A percentile compares a stretch with the other conserved stretches of the same genome.
phyloP scores from a whole-genome alignment of 2,888 invertebrate genomes.

The Acholoe squamosa region DNA sequence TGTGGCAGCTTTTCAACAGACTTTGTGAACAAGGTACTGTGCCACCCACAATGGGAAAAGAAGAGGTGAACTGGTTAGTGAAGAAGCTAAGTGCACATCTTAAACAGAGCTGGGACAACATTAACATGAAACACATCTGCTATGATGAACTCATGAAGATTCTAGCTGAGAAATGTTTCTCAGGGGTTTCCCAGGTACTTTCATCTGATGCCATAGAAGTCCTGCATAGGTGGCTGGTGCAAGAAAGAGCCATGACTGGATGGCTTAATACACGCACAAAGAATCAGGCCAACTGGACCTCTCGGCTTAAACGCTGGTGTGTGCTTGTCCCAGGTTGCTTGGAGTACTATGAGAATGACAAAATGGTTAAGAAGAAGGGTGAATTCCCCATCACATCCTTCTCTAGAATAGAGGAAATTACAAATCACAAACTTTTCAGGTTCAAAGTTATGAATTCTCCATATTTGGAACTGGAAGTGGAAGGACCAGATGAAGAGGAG shows the following conservation, averaged over 20 bases:
- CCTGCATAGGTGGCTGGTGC: conserved; percentile 69
- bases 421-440: background rate
- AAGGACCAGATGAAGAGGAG: conserved; percentile 3
- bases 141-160: conserved; percentile 15
- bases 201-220: conserved; percentile 65
- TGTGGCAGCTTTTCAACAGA: conserved; percentile 70
- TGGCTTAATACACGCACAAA: conserved; percentile 68
- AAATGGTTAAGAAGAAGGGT: background rate
- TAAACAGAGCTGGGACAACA: background rate
- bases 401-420: background rate
- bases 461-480: conserved; percentile 68
- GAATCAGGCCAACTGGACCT: conserved; percentile 70
- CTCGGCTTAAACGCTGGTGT: conserved; percentile 69
- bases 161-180: background rate
- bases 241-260: conserved; percentile 67
- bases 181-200: background rate
- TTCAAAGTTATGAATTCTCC: conserved; percentile 67
- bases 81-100: conserved; percentile 66
- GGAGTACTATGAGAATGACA: conserved; percentile 64
- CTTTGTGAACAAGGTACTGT: conserved; percentile 66
- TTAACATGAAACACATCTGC: background rate
- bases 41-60: conserved; percentile 66
- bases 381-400: conserved; percentile 4
- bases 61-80: conserved; percentile 66
- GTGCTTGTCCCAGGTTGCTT: conserved; percentile 66